Conservation (phyloP, 2,797 vertebrate species). For the Scolopax bukidnonensis region DNA sequence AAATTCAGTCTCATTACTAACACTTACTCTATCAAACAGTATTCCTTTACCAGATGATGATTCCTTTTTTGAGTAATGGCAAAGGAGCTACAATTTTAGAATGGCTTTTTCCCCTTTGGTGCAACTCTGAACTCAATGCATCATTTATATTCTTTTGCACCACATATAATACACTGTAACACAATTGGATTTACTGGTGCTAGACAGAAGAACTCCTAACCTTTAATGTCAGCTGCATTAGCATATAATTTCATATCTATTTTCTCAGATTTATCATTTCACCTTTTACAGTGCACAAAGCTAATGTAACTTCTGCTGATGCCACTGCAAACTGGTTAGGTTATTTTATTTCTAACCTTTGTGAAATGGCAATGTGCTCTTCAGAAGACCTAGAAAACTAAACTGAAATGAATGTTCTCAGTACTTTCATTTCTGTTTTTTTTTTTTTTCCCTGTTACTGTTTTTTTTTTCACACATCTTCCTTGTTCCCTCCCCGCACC, state of each 20-base stretch:
- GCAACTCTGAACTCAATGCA: constrained; percentile 49
- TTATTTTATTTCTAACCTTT: constrained; percentile 74
- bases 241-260: constrained; percentile 72
- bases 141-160: constrained; percentile 62
- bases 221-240: constrained; percentile 71
- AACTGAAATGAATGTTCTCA: constrained; percentile 43
- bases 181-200: constrained; percentile 67
- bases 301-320: constrained; percentile 71
- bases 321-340: constrained; percentile 55
- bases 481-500: neutral
- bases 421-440: neutral
- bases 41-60: neutral
- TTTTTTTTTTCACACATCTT: neutral
- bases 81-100: constrained; percentile 47
- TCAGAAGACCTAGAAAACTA: constrained; percentile 66
- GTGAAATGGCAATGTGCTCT: constrained; percentile 68
- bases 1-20: neutral
- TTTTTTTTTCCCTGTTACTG: neutral
- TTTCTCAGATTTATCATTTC: constrained; percentile 73
- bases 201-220: constrained; percentile 61
- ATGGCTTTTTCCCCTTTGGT: constrained; percentile 45
- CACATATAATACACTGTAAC: constrained; percentile 46
- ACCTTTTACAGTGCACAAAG: constrained; percentile 68
- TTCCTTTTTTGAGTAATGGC: constrained; percentile 32
- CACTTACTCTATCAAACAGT: neutral